Evolutionary conservation across 2,888 invertebrate species (phyloP), one percentile per base, ranked within the genome.

Genomic region (Clivina fossor): DNA sequence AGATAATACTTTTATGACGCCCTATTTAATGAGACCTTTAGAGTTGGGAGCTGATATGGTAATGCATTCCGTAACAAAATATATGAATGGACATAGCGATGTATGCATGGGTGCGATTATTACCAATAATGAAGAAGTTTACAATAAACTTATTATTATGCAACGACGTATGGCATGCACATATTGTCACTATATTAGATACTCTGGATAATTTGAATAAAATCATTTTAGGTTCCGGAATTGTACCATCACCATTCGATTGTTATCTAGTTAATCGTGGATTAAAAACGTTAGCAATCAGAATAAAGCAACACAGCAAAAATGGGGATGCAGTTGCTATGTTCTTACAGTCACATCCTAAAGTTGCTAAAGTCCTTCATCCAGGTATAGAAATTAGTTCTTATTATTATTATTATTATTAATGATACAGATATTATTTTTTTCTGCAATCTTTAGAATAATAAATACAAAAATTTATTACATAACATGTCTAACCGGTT

Each of bases 21-120:
- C 93, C 1, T 94, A 93, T 69, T 86, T 92, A 62, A 93, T 97
- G 86, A 80, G 86, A 57, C 98, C 98, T 1, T 73, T 99, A 50
- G 84, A 86, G 18, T 78, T 95, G 26, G 98, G 97, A 1, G 96
- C 93, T 1, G 96, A 99, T 72, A 76, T 97, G 50, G 88, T 87
- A 1, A 76, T 92, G 64, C 95, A 98, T 74, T 98, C 98, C 0
- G 69, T 96, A 50, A 95, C 96, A 0, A 99, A 99, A 75, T 99
- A 97, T 71, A 91, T 99, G 85, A 99, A 99, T 74, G 98, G 98
- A 0, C 98, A 99, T 75, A 87, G 93, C 1, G 98, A 99, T 76
- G 90, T 95, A 15, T 85, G 98, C 4, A 98, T 99, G 98, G 98
- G 98, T 2, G 88, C 91, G 11, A 82, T 87, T 4, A 77, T 90